These are phyloP conservation scores for Protaetia brevitarsis DNA, from an alignment of 1,140 invertebrate species.

Conservation along the genomic window DNA sequence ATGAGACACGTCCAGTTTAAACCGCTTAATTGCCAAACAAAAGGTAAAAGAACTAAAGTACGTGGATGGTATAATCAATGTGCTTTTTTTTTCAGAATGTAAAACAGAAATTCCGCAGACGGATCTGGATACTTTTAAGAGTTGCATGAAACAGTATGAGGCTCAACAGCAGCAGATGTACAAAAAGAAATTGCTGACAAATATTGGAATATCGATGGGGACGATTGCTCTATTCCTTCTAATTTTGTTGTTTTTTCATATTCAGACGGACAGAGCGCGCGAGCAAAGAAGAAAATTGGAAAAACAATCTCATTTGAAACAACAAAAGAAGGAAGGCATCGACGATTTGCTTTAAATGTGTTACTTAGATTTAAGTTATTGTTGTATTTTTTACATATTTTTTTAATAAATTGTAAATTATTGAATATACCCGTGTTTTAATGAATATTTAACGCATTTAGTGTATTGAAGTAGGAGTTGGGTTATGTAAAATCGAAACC, in stretches of 20 bases:
- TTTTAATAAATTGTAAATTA: slow-evolving; percentile 8
- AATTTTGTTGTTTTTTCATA: background rate
- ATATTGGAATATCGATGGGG: slow-evolving; percentile 5
- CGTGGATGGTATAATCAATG: background rate
- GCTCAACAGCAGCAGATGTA: background rate
- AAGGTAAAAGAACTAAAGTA: background rate
- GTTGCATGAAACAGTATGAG: background rate
- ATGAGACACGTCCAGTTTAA: background rate
- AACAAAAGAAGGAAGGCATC: background rate
- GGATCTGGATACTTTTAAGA: background rate
- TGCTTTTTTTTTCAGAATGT: background rate
- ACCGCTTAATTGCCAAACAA: background rate
- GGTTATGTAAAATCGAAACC: too few species aligned
- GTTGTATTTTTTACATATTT: slow-evolving; percentile 17
- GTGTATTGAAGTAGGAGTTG: too few species aligned
- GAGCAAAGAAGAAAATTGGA: background rate
- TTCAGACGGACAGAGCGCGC: background rate
- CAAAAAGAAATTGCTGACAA: background rate
- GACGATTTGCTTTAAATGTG: slow-evolving; percentile 15
- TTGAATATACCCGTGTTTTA: too few species aligned
- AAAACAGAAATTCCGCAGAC: background rate
- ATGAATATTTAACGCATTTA: too few species aligned
- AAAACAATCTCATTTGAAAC: background rate
- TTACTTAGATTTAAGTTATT: slow-evolving; percentile 20
- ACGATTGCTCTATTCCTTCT: background rate